Conservation (phyloP, 1,140 invertebrate genomes). For the Drosophila fuyamai region DNA sequence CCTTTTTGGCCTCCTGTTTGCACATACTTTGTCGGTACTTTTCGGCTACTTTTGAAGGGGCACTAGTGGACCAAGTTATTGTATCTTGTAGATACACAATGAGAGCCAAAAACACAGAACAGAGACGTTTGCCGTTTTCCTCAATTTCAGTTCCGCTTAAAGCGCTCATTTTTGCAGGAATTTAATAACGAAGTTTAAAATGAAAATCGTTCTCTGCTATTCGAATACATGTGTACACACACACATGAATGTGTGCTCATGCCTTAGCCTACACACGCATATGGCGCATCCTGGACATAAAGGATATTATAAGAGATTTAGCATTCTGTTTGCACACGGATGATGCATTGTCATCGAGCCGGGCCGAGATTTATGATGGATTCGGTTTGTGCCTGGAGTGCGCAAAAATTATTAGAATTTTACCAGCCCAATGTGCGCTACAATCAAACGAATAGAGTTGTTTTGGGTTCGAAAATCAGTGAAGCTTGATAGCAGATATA, state of each 20-base stretch:
- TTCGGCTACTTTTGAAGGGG: conserved; percentile 77
- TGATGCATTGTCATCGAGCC: conserved; percentile 84
- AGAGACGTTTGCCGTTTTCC: conserved; percentile 53
- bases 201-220: background rate
- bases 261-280: conserved; percentile 76
- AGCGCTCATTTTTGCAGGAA: conserved; percentile 34
- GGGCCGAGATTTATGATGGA: conserved; percentile 84
- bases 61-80: conserved; percentile 78
- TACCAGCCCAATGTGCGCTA: conserved; percentile 46
- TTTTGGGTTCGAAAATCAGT: background rate
- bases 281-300: conserved; percentile 82
- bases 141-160: conserved; percentile 21
- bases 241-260: conserved; percentile 39
- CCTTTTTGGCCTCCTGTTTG: conserved; percentile 75
- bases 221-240: conserved; percentile 11
- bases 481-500: background rate
- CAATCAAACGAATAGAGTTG: conserved; percentile 27
- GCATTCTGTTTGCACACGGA: conserved; percentile 83
- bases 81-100: conserved; percentile 81
- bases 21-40: conserved; percentile 82
- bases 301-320: conserved; percentile 84
- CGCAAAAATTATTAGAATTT: conserved; percentile 82
- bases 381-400: conserved; percentile 81
- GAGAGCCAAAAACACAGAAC: conserved; percentile 3
- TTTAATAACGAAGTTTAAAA: conserved; percentile 65